These are phyloP conservation scores for Coptodon rendalli DNA, from an alignment of 2,113 vertebrate genomes.

Conservation along the genomic window DNA sequence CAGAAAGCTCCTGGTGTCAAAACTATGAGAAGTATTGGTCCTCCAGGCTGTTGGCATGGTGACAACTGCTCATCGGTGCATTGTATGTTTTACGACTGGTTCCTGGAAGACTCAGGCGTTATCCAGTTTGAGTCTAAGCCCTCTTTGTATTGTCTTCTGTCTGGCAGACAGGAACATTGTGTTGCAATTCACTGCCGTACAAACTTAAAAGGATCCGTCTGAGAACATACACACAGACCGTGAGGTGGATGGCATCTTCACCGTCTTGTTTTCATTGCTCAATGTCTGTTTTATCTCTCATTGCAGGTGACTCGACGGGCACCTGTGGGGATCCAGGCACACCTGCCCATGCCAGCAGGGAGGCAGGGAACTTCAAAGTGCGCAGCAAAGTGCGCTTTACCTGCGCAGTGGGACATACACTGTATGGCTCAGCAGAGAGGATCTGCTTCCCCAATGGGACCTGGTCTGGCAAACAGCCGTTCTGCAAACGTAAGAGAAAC, in stretches of 20 bases:
- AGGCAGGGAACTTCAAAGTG: slow-evolving; percentile 88
- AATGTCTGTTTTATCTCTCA: slow-evolving; percentile 28
- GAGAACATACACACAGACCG: neutral
- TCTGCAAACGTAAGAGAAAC: slow-evolving; percentile 87
- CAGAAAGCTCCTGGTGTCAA: slow-evolving; percentile 45
- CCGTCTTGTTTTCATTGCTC: slow-evolving; percentile 11
- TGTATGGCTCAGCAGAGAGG: slow-evolving; percentile 91
- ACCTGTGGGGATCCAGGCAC: slow-evolving; percentile 93
- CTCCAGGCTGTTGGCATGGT: slow-evolving; percentile 44
- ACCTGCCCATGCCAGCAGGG: slow-evolving; percentile 87
- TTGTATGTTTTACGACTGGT: slow-evolving; percentile 47
- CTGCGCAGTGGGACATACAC: slow-evolving; percentile 85
- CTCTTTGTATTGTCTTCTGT: neutral
- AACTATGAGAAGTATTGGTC: slow-evolving; percentile 37
- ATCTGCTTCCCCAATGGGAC: slow-evolving; percentile 91
- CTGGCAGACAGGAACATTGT: neutral
- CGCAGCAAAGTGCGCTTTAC: slow-evolving; percentile 88
- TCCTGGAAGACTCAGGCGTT: slow-evolving; percentile 23
- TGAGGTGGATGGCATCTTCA: neutral
- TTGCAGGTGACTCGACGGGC: slow-evolving; percentile 79
- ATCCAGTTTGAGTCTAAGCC: neutral
- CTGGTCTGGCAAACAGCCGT: slow-evolving; percentile 93
- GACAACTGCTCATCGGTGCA: slow-evolving; percentile 50
- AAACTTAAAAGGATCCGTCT: slow-evolving; percentile 1
- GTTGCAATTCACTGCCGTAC: neutral